A percentile compares a stretch with the other conserved stretches of the same genome.
Conservation (phyloP, 1,140 invertebrate genomes). For the Pygmarrhopalites habei region DNA sequence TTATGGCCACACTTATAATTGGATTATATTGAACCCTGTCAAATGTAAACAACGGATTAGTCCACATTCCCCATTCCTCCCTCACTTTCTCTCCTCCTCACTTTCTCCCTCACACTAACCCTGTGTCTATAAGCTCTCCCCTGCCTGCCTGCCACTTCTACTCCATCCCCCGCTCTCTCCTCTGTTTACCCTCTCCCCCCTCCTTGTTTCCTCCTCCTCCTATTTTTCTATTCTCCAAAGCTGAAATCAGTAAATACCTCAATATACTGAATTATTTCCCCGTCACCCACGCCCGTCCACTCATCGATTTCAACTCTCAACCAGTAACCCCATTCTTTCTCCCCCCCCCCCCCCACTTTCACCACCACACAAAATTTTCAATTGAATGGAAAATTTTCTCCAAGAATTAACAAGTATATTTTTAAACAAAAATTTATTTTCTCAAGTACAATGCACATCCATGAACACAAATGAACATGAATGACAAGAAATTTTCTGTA, state of each 20-base stretch:
- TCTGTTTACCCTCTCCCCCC: neutral
- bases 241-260: neutral
- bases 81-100: neutral
- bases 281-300: too few species aligned
- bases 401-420: neutral
- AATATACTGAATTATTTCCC: too few species aligned
- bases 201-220: neutral
- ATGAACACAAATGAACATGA: neutral
- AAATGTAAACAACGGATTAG: constrained; percentile 38
- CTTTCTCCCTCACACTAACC: neutral
- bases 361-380: neutral
- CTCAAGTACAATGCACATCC: neutral
- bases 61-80: constrained; percentile 1
- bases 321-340: neutral
- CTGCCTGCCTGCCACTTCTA: neutral
- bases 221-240: neutral
- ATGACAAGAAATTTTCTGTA: neutral
- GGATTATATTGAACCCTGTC: constrained; percentile 35
- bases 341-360: neutral
- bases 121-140: neutral
- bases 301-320: neutral
- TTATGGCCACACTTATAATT: constrained; percentile 37
- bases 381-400: neutral
- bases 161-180: neutral
- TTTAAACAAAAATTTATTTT: neutral